These are phyloP conservation scores for Osmerus eperlanus DNA, from an alignment of 2,113 vertebrate genomes.

Conservation along the genomic window DNA sequence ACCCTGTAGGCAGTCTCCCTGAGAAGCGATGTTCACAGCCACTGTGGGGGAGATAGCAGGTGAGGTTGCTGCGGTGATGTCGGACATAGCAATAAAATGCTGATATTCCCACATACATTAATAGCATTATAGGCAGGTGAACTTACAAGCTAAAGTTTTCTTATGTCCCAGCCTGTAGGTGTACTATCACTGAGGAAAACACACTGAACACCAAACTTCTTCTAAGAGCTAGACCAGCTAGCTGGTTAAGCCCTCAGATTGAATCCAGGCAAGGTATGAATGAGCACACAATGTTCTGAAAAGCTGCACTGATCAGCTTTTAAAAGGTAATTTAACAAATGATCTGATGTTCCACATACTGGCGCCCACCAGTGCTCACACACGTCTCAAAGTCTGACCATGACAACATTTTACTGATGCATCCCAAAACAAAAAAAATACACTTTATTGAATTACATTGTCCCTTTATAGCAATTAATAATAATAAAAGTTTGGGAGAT, in stretches of 20 bases:
- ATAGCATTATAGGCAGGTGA: no score
- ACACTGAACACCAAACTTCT: no score
- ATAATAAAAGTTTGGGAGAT: background rate
- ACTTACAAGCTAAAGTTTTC: no score
- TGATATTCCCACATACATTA: no score
- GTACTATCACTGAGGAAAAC: no score
- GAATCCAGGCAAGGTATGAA: constrained; percentile 2
- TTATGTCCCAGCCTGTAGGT: no score
- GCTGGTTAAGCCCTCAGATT: background rate
- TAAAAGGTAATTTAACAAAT: constrained; percentile 3
- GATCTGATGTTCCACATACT: background rate
- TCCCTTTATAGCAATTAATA: background rate
- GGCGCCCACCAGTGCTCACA: background rate
- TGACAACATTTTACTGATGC: constrained; percentile 1
- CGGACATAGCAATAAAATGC: no score
- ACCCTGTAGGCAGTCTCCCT: constrained; percentile 4
- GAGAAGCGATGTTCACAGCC: no score
- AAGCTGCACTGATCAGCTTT: background rate
- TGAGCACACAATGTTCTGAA: constrained; percentile 1
- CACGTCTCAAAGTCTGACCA: background rate
- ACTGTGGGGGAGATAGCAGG: no score
- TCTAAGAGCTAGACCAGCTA: no score
- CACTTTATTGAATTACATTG: background rate
- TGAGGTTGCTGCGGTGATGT: no score
- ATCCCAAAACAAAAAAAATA: background rate